Evolutionary conservation across 2,888 invertebrate species (phyloP).

Genomic region (Cerceris rybyensis): DNA sequence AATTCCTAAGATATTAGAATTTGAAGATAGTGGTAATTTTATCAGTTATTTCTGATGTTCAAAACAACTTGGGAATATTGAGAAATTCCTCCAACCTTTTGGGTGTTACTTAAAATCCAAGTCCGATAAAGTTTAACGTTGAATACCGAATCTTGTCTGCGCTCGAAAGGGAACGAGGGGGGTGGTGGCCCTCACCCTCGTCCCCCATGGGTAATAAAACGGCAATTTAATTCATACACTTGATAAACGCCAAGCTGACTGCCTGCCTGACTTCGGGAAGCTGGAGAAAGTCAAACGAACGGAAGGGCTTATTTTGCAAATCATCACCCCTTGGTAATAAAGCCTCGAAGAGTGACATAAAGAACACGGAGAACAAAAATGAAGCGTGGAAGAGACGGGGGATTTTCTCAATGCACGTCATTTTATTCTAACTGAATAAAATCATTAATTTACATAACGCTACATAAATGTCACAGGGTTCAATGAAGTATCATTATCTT

Average conservation of each 20-base stretch:
- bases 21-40: background rate
- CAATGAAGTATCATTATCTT: too few relatives aligned
- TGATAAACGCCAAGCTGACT: slow-evolving; percentile 76
- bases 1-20: background rate
- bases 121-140: slow-evolving; percentile 61
- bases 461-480: too few relatives aligned
- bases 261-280: slow-evolving; percentile 49
- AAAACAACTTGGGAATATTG: too few relatives aligned
- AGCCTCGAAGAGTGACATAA: slow-evolving; percentile 32
- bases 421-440: too few relatives aligned
- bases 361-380: slow-evolving; percentile 31
- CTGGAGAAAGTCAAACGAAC: slow-evolving; percentile 68
- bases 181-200: slow-evolving; percentile 45
- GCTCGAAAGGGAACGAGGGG: slow-evolving; percentile 38
- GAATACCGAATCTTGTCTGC: slow-evolving; percentile 65
- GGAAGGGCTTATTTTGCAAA: slow-evolving; percentile 79
- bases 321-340: slow-evolving; percentile 75
- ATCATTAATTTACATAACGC: too few relatives aligned
- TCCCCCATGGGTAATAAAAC: slow-evolving; percentile 80
- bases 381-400: background rate
- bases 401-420: too few relatives aligned
- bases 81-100: slow-evolving; percentile 2
- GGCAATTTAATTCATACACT: slow-evolving; percentile 82
- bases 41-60: background rate
- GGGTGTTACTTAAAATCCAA: slow-evolving; percentile 19